phyloP scores from a whole-genome alignment of 2,888 invertebrate genomes.

The Leptinotarsa haldemani region DNA sequence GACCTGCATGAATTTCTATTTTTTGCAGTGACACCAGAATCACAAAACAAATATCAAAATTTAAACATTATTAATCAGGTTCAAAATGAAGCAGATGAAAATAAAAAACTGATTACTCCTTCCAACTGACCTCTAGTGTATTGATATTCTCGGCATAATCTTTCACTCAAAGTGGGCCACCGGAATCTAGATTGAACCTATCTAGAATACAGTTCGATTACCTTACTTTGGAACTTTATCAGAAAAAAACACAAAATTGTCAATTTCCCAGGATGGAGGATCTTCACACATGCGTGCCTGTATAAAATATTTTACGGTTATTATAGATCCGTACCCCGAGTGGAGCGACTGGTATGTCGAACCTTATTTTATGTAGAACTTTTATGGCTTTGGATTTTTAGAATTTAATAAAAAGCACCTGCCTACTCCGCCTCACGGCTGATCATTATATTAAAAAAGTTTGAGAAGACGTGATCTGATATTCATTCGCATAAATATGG shows the following conservation, averaged over 20 bases:
- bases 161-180: background rate
- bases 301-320: conserved; percentile 46
- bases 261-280: conserved; percentile 38
- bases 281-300: conserved; percentile 44
- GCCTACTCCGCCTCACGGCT: conserved; percentile 36
- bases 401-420: conserved; percentile 47
- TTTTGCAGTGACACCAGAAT: no score
- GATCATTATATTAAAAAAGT: conserved; percentile 47
- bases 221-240: background rate
- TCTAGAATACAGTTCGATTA: background rate
- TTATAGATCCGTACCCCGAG: conserved; percentile 37
- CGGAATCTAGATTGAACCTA: no score
- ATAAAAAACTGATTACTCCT: no score
- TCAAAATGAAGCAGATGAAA: no score
- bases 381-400: conserved; percentile 43
- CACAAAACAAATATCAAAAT: no score
- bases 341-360: conserved; percentile 36
- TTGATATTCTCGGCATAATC: background rate
- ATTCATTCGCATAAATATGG: conserved; percentile 39
- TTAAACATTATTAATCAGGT: no score
- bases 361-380: conserved; percentile 42
- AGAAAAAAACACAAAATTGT: conserved; percentile 38
- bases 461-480: conserved; percentile 40
- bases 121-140: no score
- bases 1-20: no score